Percentiles rank a stretch among this genome's conserved stretches.
These are phyloP conservation scores for Nerophis ophidion DNA, from an alignment of 2,113 vertebrate species.

Conservation along the genomic window DNA sequence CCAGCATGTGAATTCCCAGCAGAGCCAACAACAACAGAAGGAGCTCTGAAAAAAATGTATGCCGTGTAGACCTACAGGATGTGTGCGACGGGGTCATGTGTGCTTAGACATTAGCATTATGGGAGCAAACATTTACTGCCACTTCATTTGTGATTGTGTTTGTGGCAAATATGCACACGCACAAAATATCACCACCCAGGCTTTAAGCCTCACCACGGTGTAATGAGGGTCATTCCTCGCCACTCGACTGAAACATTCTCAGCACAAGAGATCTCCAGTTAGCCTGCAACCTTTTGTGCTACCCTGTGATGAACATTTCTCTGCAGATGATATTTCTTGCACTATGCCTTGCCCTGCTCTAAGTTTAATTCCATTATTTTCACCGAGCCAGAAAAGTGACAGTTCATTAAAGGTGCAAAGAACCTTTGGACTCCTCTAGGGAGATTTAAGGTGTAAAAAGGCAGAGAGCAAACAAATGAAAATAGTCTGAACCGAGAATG, in stretches of 20 bases:
- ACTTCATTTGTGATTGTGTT: neutral
- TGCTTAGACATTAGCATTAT: neutral
- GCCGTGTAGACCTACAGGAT: neutral
- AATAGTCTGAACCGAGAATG: neutral
- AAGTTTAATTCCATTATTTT: conserved; percentile 42
- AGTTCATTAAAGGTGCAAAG: conserved; percentile 42
- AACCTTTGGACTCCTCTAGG: conserved; percentile 22
- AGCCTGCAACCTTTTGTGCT: conserved; percentile 53
- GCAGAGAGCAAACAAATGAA: neutral
- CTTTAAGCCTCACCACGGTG: conserved; percentile 18
- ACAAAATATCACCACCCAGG: conserved; percentile 6
- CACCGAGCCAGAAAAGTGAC: conserved; percentile 19
- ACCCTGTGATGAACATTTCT: conserved; percentile 43
- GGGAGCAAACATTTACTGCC: conserved; percentile 4
- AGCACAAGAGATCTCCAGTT: conserved; percentile 39
- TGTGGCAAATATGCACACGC: neutral
- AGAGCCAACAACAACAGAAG: neutral
- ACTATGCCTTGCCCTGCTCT: conserved; percentile 15
- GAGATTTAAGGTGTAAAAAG: conserved; percentile 30
- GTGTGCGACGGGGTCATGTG: neutral
- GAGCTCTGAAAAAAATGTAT: no score
- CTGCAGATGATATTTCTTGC: conserved; percentile 35
- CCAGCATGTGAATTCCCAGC: neutral
- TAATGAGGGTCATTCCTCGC: conserved; percentile 40
- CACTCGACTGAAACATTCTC: conserved; percentile 23